phyloP scores from a whole-genome alignment of 53 echinoderm and acorn worm genomes.

The Temnopleurus reevesii region DNA sequence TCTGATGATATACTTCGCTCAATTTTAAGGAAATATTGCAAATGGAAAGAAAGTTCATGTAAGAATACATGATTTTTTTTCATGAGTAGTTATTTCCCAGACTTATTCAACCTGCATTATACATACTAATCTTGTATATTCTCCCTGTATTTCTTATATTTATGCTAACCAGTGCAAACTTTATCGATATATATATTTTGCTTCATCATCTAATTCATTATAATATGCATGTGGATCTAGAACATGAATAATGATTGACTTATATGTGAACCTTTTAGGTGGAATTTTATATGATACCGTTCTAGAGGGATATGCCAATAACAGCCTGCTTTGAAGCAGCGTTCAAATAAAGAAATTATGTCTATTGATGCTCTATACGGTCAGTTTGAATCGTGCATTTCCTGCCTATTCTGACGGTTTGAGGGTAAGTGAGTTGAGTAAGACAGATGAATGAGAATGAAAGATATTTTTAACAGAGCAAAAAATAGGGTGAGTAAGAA shows the following conservation, averaged over 20 bases:
- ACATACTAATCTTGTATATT: neutral
- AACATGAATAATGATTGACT: neutral
- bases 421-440: no score
- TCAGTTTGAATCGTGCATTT: no score
- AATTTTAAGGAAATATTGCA: no score
- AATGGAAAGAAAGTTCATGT: no score
- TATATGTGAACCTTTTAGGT: constrained; percentile 8
- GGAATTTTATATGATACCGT: constrained; percentile 5
- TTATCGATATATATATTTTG: constrained; percentile 25
- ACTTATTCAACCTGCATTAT: neutral
- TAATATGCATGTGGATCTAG: neutral
- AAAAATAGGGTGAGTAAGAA: no score
- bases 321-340: constrained; percentile 31
- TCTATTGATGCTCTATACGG: neutral
- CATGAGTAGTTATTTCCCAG: no score
- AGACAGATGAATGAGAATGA: no score
- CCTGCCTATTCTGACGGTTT: no score
- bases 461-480: no score
- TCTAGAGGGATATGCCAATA: neutral
- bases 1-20: no score
- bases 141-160: neutral
- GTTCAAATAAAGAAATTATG: neutral
- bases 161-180: constrained; percentile 15
- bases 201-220: constrained; percentile 1
- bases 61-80: no score